Evolutionary conservation across 2,113 vertebrate species (phyloP).

Genomic region (Rhabdornis inornatus): DNA sequence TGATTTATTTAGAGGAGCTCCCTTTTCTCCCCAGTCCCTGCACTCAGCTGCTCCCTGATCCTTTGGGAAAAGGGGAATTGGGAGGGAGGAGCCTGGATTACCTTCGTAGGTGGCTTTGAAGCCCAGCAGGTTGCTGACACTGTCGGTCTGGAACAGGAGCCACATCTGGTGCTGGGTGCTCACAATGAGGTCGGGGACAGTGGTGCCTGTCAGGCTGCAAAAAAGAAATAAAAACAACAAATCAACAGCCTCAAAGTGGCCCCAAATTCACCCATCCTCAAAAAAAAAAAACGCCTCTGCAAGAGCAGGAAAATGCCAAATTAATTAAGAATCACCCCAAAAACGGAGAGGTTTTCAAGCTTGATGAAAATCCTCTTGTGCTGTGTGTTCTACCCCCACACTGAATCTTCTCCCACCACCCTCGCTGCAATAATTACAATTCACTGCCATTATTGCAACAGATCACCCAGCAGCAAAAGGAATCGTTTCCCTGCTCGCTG

Average conservation of each 20-base stretch:
- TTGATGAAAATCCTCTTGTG: fast-evolving
- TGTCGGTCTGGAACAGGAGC: constrained; percentile 97
- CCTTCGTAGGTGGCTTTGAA: constrained; percentile 97
- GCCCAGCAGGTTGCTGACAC: constrained; percentile 91
- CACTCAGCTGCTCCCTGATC: not conserved
- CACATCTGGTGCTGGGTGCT: constrained; percentile 99
- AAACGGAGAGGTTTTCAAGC: not conserved
- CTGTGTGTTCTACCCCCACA: not conserved
- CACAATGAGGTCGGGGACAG: constrained; percentile 94
- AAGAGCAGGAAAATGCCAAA: not conserved
- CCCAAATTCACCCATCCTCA: not conserved
- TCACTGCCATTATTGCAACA: not conserved
- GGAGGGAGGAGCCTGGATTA: constrained; percentile 34
- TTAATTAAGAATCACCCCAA: not conserved
- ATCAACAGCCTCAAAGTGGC: not conserved
- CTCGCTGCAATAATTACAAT: not conserved
- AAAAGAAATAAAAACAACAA: not conserved
- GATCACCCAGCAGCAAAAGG: not conserved
- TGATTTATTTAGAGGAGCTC: not conserved
- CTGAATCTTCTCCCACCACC: fast-evolving
- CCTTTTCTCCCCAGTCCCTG: not conserved
- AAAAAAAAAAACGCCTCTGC: not conserved
- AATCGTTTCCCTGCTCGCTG: not conserved
- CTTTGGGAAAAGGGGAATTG: too few relatives aligned
- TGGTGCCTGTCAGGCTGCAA: constrained; percentile 88